Base-by-base conservation (phyloP, 2,797 vertebrate genomes). In the Spheniscus humboldti region DNA sequence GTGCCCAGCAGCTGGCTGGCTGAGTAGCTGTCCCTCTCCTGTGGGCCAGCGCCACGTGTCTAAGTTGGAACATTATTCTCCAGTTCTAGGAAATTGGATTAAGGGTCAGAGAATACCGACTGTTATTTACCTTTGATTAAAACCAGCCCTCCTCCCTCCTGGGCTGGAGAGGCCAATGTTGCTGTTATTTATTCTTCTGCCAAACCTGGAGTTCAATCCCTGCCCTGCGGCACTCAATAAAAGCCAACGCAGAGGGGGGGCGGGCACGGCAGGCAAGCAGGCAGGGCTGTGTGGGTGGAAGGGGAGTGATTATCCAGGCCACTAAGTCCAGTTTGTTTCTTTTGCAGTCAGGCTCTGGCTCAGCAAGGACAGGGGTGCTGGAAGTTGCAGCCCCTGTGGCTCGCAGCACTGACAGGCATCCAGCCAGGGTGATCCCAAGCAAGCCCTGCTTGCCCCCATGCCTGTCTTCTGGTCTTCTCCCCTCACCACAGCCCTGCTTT, bases 91-190 rank as follows among this genome's bases (percentile, higher is more conserved):
- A 97, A 95, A 97, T 72, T 97, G 96, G 96, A 96, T 97, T 96
- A 97, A 94, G 92, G 92, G 78, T 91, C 92, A 97, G 92, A 96
- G 80, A 94, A 97, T 86, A 91, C 87, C 13, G 60, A 94, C 92
- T 96, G 90, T 96, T 97, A 97, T 95, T 97, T 96, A 94, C 94
- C 96, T 96, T 96, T 97, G 94, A 97, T 96, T 97, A 97, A 97
- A 97, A 91, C 84, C 86, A 92, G 74, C 79, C 88, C 92, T 91
- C 89, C 90, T 97, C 90, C 93, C 94, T 69, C 82, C 72, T 0
- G 0, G 79, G 92, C 84, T 19, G 18, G 80, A 92, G 92, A 96
- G 68, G 90, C 94, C 92, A 86, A n/a, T 89, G 86, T 92, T 90
- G 91, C 88, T 96, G 96, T 96, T 96, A 96, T 96, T 97, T 96